Percentiles rank a stretch among this genome's conserved stretches.
Evolutionary conservation across 2,113 vertebrate genomes (phyloP).

Genomic region (Istiophorus platypterus): DNA sequence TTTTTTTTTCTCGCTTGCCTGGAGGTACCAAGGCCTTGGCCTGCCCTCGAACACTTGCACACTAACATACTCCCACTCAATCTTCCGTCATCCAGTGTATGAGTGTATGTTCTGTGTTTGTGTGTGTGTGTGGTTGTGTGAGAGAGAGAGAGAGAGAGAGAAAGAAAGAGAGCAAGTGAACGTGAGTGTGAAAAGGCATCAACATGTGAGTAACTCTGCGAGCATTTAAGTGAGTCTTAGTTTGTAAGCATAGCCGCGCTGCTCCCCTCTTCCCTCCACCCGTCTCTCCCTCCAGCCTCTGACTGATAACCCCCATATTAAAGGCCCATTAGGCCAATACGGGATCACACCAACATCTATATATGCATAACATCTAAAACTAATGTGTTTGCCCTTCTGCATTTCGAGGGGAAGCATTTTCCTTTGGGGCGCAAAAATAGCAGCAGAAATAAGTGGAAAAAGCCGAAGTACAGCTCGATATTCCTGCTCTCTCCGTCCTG

Average conservation of each 20-base stretch:
- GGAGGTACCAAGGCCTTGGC: constrained; percentile 57
- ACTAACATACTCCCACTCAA: constrained; percentile 61
- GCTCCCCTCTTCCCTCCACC: neutral
- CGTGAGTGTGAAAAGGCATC: constrained; percentile 53
- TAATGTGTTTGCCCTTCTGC: constrained; percentile 48
- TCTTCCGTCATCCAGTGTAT: constrained; percentile 48
- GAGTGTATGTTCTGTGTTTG: neutral
- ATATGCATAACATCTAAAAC: constrained; percentile 51
- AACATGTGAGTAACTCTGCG: constrained; percentile 53
- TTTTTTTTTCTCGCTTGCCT: constrained; percentile 51
- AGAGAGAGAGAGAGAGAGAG: neutral
- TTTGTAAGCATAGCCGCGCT: constrained; percentile 12
- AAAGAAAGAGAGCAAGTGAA: constrained; percentile 12
- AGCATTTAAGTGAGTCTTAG: constrained; percentile 33
- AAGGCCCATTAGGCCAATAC: constrained; percentile 44
- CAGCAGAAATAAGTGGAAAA: constrained; percentile 38
- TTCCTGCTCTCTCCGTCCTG: constrained; percentile 45
- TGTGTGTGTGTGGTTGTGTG: constrained; percentile 30
- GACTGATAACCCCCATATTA: constrained; percentile 11
- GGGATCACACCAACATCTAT: constrained; percentile 49
- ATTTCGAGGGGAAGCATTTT: constrained; percentile 27
- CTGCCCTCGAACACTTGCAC: constrained; percentile 58
- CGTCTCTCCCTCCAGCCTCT: neutral
- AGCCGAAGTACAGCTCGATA: constrained; percentile 52
- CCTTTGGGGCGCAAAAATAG: constrained; percentile 45